Evolutionary conservation across 2,888 invertebrate species (phyloP).

Genomic region (Trilocha varians): DNA sequence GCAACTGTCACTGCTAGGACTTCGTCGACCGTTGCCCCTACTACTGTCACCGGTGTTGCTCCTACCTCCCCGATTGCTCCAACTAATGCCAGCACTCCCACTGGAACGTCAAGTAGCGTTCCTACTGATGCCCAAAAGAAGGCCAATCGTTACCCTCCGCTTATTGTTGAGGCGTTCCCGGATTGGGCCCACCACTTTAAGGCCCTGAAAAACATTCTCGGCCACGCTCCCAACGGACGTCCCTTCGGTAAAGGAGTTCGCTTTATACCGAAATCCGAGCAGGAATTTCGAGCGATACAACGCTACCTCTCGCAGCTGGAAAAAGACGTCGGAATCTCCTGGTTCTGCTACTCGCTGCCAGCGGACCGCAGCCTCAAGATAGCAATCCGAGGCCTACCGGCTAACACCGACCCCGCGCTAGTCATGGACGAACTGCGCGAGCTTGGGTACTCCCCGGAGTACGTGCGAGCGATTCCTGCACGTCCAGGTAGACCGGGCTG

Average conservation of each 20-base stretch:
- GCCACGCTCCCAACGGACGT: conserved; percentile 4
- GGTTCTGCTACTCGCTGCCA: conserved; percentile 11
- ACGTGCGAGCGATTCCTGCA: too few species aligned
- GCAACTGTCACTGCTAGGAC: too few species aligned
- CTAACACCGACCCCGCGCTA: background rate
- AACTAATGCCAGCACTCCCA: too few species aligned
- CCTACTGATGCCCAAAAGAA: too few species aligned
- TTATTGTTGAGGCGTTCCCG: background rate
- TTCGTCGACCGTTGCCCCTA: too few species aligned
- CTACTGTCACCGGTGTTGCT: too few species aligned
- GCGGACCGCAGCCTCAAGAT: conserved; percentile 9
- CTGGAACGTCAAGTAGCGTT: too few species aligned
- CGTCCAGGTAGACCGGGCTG: too few species aligned
- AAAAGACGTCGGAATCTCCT: conserved; percentile 1
- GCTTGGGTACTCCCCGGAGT: too few species aligned
- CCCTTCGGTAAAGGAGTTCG: conserved; percentile 3
- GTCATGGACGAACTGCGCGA: background rate
- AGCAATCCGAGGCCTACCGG: conserved; percentile 3
- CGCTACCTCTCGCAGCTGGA: conserved; percentile 5
- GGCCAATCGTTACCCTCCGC: background rate
- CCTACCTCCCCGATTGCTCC: too few species aligned
- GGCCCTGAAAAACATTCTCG: background rate
- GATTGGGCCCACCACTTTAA: conserved; percentile 3
- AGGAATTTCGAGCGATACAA: conserved; percentile 8
- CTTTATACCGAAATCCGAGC: background rate